A percentile compares a stretch with the other conserved stretches of the same genome.
phyloP scores from a whole-genome alignment of 92 coral and sea anemone species.

The Heliopora coerulea region DNA sequence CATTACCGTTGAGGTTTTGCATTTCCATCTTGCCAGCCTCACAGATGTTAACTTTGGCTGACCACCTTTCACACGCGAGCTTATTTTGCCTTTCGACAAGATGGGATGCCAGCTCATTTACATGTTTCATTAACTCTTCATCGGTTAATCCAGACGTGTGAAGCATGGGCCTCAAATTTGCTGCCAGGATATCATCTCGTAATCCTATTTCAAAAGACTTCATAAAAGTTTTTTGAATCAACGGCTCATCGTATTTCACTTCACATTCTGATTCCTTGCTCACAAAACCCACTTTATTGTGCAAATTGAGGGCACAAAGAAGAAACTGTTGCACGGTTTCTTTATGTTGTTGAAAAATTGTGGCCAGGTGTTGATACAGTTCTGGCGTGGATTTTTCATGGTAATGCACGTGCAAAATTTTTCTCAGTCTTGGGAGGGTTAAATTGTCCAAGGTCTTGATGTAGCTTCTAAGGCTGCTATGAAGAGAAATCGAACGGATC shows the following conservation, averaged over 20 bases:
- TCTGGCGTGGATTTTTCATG: background rate
- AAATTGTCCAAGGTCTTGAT: background rate
- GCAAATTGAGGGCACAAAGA: too few relatives aligned
- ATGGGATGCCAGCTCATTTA: slow-evolving; percentile 62
- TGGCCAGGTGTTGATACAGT: background rate
- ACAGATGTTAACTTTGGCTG: slow-evolving; percentile 48
- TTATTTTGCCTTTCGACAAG: slow-evolving; percentile 51
- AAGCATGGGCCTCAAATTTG: slow-evolving; percentile 23
- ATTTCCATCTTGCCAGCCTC: slow-evolving; percentile 5
- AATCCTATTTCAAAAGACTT: slow-evolving; percentile 3
- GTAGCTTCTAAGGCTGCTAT: background rate
- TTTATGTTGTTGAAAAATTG: too few relatives aligned
- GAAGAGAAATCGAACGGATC: background rate
- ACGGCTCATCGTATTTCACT: slow-evolving; percentile 11
- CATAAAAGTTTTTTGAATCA: slow-evolving; percentile 24
- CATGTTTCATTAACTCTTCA: slow-evolving; percentile 57
- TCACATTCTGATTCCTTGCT: background rate
- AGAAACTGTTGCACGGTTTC: too few relatives aligned
- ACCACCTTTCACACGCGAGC: slow-evolving; percentile 39
- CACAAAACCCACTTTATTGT: too few relatives aligned
- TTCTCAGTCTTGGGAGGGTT: too few relatives aligned
- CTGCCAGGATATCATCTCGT: slow-evolving; percentile 22
- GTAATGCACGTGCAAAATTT: too few relatives aligned
- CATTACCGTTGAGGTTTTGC: background rate
- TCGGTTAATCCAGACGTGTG: background rate